phyloP scores from a whole-genome alignment of 2,888 invertebrate species.

The Cotesia congregata region DNA sequence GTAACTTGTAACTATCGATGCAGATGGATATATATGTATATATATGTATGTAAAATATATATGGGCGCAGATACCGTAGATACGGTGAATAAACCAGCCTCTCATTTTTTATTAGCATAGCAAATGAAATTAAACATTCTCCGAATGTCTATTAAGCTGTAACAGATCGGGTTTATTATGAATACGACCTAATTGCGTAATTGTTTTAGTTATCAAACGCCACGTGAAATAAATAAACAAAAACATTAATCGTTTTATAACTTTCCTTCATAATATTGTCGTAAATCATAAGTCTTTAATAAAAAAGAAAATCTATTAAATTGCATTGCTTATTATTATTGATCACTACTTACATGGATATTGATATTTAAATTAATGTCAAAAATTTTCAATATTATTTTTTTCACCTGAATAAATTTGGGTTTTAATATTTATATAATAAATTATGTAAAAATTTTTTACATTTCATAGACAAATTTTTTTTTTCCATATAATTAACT shows the following conservation, averaged over 20 bases:
- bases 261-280: neutral
- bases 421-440: too few relatives aligned
- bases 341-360: too few relatives aligned
- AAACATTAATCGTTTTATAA: neutral
- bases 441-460: too few relatives aligned
- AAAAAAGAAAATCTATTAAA: too few relatives aligned
- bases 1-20: neutral
- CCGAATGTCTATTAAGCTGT: conserved; percentile 16
- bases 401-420: too few relatives aligned
- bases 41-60: neutral
- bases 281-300: neutral
- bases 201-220: conserved; percentile 20
- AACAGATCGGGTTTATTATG: conserved; percentile 16
- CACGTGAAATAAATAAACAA: conserved; percentile 20
- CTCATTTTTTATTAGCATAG: neutral
- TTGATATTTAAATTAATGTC: too few relatives aligned
- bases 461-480: too few relatives aligned
- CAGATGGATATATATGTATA: neutral
- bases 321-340: too few relatives aligned
- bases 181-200: conserved; percentile 15
- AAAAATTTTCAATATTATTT: too few relatives aligned
- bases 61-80: neutral
- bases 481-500: too few relatives aligned
- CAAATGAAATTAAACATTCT: conserved; percentile 15
- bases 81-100: neutral